Evolutionary conservation across 2,888 invertebrate genomes (phyloP), one percentile per base, ranked within the genome.

Genomic region (Tachina lurida): DNA sequence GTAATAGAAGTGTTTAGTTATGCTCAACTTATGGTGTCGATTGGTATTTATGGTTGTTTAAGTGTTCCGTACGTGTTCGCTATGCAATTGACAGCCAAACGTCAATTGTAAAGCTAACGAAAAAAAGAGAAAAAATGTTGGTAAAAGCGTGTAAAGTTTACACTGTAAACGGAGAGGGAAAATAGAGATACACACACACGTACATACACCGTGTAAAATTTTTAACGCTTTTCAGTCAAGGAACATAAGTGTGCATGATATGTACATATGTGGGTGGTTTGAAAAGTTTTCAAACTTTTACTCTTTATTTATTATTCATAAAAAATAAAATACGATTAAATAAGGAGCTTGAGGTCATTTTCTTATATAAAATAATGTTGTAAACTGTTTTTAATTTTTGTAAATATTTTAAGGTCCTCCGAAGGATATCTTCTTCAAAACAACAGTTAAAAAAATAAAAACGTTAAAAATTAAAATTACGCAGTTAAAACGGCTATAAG

Each of bases 41-140:
- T 92, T 91, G 91, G 91, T 92, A 92, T 92, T 92, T 92, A 92
- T 92, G 89, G 91, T 87, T 84, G 87, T 88, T 88, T 87, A 88
- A 88, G 88, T 88, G 88, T 87, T 87, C 73, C 62, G 84, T 87
- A 81, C 81, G 84, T 84, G 86, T 85, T 85, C 65, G 79, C 83
- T 45, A 63, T 88, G 87, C 87, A 87, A 86, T 87, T 88, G 88
- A 88, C 88, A 88, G 88, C 73, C 77, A 84, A 87, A 87, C 86
- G 87, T 87, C 87, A 87, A 83, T 83, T 82, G 62, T 76, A 76
- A 71, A 84, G 67, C 47, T 67, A 74, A 75, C 76, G 17, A 56
- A 47, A 54, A 31, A 31, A 31, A 3, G 4, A 31, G 54, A 76
- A 60, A 49, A 31, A 74, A 17, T 49, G 47, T 63, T 49, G 68